Evolutionary conservation across 1,140 invertebrate genomes (phyloP), one percentile per base, ranked within the genome.

Genomic region (Magallana gigas): DNA sequence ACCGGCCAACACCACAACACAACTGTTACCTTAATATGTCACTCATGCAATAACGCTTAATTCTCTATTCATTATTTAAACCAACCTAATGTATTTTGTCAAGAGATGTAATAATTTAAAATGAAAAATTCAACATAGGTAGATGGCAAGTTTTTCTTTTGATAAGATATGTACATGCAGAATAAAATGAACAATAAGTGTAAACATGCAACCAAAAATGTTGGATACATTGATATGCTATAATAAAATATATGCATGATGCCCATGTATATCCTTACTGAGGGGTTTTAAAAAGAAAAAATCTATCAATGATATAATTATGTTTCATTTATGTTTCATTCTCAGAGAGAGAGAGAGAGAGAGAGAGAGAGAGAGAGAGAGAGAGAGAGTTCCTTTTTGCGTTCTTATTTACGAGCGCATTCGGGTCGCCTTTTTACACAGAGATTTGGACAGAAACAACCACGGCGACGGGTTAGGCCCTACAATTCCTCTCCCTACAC

Each of bases 11-110:
- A 71, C 68, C 36, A 6, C 8, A 71, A 29, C 18, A 71, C 68
- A 71, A 29, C 36, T 48, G 36, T 71, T 23, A 23, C 68, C 68
- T 29, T 71, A 16, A 16, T n/a, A 62, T n/a, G 14, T 12, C 68
- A 11, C 68, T 71, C 8, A 71, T 71, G 68, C 68, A 71, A 71
- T 29, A 8, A 71, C 68, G 36, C 68, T 36, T 71, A 2, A 1
- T 23, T 11, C 8, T 23, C 12, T 71, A 29, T 29, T 71, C 36
- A 48, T 71, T 36, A 29, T 23, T 23, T 71, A 18, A 71, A 23
- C 29, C 18, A 11, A 11, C 68, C n/a, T 71, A 71, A 71, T 71
- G 68, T 18, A 71, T 71, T 71, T 71, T 71, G 68, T 29, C 68
- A 71, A 71, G 36, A 48, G 36, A 48, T 48, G 36, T 48, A 4